phyloP scores from a whole-genome alignment of 2,113 vertebrate species.

The Leucopsar rothschildi region DNA sequence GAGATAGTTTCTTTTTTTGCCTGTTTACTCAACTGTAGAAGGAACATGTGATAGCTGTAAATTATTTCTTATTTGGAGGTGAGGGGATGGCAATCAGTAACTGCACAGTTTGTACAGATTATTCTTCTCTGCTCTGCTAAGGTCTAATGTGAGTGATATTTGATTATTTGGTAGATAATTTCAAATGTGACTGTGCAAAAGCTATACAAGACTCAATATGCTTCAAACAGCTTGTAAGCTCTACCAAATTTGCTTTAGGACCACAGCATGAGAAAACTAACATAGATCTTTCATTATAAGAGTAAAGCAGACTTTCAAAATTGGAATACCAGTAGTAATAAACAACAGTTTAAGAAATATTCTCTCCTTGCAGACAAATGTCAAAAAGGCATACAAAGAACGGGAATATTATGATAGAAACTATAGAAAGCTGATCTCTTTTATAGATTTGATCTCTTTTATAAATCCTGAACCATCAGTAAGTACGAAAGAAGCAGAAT shows the following conservation, averaged over 20 bases:
- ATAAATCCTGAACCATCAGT: neutral
- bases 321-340: neutral
- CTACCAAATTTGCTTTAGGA: neutral
- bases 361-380: neutral
- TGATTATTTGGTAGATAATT: neutral
- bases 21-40: neutral
- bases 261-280: neutral
- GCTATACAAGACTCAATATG: neutral
- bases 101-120: neutral
- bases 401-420: neutral
- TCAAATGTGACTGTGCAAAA: neutral
- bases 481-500: neutral
- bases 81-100: conserved; percentile 43
- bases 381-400: neutral
- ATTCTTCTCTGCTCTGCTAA: neutral
- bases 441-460: neutral
- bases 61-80: conserved; percentile 37
- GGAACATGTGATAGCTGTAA: neutral
- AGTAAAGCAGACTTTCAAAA: neutral
- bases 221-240: neutral
- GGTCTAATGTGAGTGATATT: neutral
- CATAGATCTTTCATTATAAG: neutral
- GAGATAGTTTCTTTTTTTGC: conserved; percentile 36
- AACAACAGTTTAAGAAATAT: neutral
- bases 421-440: neutral